Base-by-base conservation (phyloP, 2,888 invertebrate species). In the Diplolepis rosae region DNA sequence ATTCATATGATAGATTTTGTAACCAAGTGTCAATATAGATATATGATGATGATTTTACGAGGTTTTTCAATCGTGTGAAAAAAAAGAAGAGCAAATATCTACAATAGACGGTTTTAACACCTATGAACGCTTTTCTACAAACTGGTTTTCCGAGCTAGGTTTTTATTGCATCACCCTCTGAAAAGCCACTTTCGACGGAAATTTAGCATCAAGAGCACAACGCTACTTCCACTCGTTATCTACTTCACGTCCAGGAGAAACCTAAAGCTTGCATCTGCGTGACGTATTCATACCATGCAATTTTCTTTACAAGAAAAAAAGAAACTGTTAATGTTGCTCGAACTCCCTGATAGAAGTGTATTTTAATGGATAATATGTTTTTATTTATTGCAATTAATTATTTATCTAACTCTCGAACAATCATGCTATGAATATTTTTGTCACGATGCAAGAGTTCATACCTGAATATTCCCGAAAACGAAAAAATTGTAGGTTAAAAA, bases 131-230 rank as follows among this genome's bases (percentile, higher is more conserved):
- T 70, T 69, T 69, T 71, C 35, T 71, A 28, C 66, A 30, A 35
- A 15, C 66, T 72, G 69, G 54, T 68, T 65, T 28, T 52, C 39
- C n/a, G n/a, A n/a, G 71, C 71, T 71, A 72, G 70, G 73, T 73
- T 79, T 78, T 79, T 74, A 79, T 75, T 67, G 52, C 74, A 61
- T 70, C 69, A 68, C 68, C 71, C 71, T 66, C 73, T 74, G 67
- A 67, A 77, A 77, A 75, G 72, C 70, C 70, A 73, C 77, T 80
- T 68, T 72, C 74, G 75, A 72, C 69, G 70, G 74, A 74, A 75
- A 72, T 72, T 68, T 72, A 69, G 69, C 78, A 70, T 77, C 69
- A 73, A 77, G 67, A 79, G 69, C 76, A 74, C 75, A 77, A 72
- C 71, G 70, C 24, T 65, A 51, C 68, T 68, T 68, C 35, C 35